phyloP scores from a whole-genome alignment of 92 coral and sea anemone genomes.

The Muricea muricata region DNA sequence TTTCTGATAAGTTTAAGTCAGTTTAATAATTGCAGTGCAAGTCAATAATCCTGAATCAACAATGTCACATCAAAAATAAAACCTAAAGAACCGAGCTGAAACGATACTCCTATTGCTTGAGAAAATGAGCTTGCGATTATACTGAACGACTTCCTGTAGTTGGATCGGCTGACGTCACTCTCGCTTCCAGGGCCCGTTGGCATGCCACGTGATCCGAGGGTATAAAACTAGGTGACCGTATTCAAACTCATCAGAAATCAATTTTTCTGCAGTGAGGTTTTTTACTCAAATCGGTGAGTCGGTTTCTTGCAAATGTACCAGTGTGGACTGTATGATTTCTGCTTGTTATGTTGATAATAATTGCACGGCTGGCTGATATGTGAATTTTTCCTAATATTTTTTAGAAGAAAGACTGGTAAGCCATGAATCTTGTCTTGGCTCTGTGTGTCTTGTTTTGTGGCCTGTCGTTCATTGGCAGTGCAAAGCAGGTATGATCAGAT shows the following conservation, averaged over 20 bases:
- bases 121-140: conserved; percentile 5
- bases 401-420: not conserved
- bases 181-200: not conserved
- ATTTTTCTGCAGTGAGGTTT: not conserved
- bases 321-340: too few relatives aligned
- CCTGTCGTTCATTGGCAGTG: not conserved
- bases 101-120: not conserved
- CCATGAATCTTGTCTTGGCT: not conserved
- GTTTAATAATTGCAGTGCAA: too few relatives aligned
- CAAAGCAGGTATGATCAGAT: not conserved
- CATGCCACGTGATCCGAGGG: not conserved
- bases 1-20: not conserved
- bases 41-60: too few relatives aligned
- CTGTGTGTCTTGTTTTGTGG: not conserved
- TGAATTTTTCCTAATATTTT: not conserved
- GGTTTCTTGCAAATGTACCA: too few relatives aligned
- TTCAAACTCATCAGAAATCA: not conserved
- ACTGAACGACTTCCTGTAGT: not conserved
- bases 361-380: too few relatives aligned
- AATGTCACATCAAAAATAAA: not conserved
- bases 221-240: not conserved
- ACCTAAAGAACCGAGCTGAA: conserved; percentile 8
- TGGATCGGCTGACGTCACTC: not conserved
- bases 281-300: too few relatives aligned
- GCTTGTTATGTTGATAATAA: too few relatives aligned